Conservation (phyloP, 2,797 vertebrate species). For the Benthosema pterotum region DNA sequence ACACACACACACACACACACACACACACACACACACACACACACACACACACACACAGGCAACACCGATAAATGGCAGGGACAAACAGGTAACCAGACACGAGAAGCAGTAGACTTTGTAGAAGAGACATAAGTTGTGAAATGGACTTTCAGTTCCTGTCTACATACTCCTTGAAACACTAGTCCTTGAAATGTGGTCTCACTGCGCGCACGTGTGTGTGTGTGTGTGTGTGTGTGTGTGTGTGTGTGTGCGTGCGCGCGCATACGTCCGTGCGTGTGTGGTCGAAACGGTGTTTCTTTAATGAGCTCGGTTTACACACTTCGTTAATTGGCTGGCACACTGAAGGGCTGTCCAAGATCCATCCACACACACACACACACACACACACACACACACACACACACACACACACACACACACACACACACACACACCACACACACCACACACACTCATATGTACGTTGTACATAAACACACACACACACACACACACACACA, state of each 20-base stretch:
- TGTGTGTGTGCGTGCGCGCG: constrained; percentile 10
- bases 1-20: neutral
- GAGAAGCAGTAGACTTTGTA: constrained; percentile 34
- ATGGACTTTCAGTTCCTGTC: constrained; percentile 33
- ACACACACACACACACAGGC: constrained; percentile 20
- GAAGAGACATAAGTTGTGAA: constrained; percentile 40
- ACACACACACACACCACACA: constrained; percentile 6
- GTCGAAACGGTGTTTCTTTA: constrained; percentile 70
- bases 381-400: constrained; percentile 4
- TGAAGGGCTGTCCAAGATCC: constrained; percentile 61
- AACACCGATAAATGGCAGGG: constrained; percentile 8
- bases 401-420: constrained; percentile 1
- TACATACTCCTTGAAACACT: constrained; percentile 31
- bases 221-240: constrained; percentile 30
- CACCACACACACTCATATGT: no score
- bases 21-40: constrained; percentile 6
- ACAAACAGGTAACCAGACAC: constrained; percentile 31
- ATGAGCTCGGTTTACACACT: constrained; percentile 80
- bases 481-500: constrained; percentile 30
- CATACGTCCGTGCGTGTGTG: constrained; percentile 20
- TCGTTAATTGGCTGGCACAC: constrained; percentile 77
- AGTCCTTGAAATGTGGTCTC: neutral
- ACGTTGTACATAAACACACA: no score
- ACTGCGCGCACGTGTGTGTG: constrained; percentile 34
- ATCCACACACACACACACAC: constrained; percentile 35